Evolutionary conservation across 1,140 invertebrate genomes (phyloP).

Genomic region (Melanaphis sacchari): DNA sequence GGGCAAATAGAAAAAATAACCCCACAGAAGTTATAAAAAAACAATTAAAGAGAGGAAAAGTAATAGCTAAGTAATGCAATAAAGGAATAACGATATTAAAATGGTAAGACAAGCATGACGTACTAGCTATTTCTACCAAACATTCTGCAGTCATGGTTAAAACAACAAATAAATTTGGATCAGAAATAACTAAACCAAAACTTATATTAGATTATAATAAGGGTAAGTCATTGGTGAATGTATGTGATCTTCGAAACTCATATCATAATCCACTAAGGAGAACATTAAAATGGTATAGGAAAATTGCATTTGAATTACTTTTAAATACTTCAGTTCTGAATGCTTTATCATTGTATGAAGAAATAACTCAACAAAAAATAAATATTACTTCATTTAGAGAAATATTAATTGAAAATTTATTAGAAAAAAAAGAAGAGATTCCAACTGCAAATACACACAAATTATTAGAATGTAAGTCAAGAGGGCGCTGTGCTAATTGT

Average conservation of each 20-base stretch:
- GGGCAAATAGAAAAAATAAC: conserved; percentile 48
- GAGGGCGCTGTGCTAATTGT: neutral
- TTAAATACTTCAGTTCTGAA: neutral
- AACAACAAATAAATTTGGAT: neutral
- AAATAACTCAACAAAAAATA: neutral
- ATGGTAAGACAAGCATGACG: too few relatives aligned
- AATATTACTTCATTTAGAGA: neutral
- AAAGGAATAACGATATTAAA: too few relatives aligned
- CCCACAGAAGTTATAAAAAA: neutral
- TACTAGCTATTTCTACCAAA: neutral
- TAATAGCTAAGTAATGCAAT: neutral
- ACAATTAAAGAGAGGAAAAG: neutral
- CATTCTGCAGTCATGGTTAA: neutral
- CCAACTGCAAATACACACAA: neutral
- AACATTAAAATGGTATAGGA: neutral
- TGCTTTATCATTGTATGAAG: neutral
- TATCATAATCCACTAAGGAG: neutral
- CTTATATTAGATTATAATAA: neutral
- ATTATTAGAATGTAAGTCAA: neutral
- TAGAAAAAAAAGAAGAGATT: neutral
- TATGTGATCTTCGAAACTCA: neutral
- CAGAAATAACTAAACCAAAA: neutral
- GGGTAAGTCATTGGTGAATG: neutral
- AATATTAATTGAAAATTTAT: neutral
- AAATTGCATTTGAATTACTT: neutral